These are phyloP conservation scores for Emydoidea blandingii DNA, from an alignment of 2,797 vertebrate species.

Conservation along the genomic window DNA sequence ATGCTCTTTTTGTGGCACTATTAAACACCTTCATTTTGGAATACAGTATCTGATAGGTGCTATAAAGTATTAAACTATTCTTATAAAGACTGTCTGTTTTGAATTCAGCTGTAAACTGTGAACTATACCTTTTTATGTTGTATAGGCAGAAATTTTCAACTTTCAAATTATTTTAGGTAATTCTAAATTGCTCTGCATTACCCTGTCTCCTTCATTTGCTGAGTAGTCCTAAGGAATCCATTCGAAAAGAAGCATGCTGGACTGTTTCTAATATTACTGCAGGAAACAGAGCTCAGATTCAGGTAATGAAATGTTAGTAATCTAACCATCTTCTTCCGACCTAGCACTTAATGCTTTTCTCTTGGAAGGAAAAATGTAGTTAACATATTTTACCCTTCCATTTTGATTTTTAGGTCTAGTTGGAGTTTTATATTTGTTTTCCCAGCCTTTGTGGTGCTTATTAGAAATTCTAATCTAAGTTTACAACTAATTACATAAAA, in stretches of 20 bases:
- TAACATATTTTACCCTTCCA: background rate
- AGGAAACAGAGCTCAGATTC: conserved; percentile 96
- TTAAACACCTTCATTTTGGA: background rate
- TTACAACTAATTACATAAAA: background rate
- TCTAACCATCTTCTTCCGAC: background rate
- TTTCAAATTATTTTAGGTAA: conserved; percentile 85
- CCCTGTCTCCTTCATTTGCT: conserved; percentile 95
- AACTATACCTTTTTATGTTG: background rate
- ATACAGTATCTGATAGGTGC: background rate
- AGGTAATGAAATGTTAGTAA: conserved; percentile 80
- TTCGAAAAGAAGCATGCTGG: conserved; percentile 97
- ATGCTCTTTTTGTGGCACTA: too few species aligned
- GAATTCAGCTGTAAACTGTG: background rate
- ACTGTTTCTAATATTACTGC: conserved; percentile 98
- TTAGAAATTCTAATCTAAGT: background rate
- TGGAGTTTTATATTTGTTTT: background rate
- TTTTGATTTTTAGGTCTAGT: background rate
- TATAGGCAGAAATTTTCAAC: conserved; percentile 40
- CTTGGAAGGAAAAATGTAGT: background rate
- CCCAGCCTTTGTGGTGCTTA: background rate
- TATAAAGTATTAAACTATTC: background rate
- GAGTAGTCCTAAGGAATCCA: conserved; percentile 95
- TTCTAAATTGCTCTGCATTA: conserved; percentile 96
- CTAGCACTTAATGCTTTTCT: conserved; percentile 10
- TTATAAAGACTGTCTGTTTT: background rate